phyloP scores from a whole-genome alignment of 1,140 invertebrate species.

The Meloidogyne floridensis region DNA sequence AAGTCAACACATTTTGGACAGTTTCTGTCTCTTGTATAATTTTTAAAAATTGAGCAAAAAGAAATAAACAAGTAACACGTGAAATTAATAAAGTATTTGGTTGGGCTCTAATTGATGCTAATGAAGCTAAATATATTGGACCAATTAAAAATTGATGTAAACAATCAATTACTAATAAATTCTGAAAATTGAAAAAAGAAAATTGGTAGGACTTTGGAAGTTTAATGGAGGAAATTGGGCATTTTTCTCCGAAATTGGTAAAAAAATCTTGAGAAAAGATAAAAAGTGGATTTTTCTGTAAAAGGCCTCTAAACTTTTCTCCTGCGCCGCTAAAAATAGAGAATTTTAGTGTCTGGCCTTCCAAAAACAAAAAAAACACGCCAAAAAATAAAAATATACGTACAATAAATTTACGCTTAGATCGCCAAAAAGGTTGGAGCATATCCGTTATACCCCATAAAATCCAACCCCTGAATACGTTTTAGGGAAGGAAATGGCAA shows the following conservation, averaged over 20 bases:
- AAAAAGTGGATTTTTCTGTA: too few relatives aligned
- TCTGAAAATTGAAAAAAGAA: constrained; percentile 72
- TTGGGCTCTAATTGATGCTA: constrained; percentile 31
- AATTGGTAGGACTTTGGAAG: too few relatives aligned
- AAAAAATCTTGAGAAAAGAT: too few relatives aligned
- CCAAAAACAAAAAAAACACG: background rate
- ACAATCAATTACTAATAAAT: constrained; percentile 92
- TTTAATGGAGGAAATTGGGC: background rate
- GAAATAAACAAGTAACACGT: constrained; percentile 56
- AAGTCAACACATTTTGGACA: constrained; percentile 54
- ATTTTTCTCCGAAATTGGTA: too few relatives aligned
- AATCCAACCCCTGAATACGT: too few relatives aligned
- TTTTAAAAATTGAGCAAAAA: constrained; percentile 57
- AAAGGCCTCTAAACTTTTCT: too few relatives aligned
- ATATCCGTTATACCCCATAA: too few relatives aligned
- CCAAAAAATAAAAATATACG: background rate
- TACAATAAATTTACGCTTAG: constrained; percentile 76
- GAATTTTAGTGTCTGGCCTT: too few relatives aligned
- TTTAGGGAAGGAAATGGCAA: too few relatives aligned
- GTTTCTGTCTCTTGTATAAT: constrained; percentile 53
- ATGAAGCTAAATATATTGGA: constrained; percentile 81
- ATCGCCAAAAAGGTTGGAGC: too few relatives aligned
- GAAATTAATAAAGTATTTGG: constrained; percentile 51
- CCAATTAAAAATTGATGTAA: constrained; percentile 87
- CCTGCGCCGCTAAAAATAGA: too few relatives aligned